Evolutionary conservation across 2,113 vertebrate genomes (phyloP).

Genomic region (Aegotheles bennettii): DNA sequence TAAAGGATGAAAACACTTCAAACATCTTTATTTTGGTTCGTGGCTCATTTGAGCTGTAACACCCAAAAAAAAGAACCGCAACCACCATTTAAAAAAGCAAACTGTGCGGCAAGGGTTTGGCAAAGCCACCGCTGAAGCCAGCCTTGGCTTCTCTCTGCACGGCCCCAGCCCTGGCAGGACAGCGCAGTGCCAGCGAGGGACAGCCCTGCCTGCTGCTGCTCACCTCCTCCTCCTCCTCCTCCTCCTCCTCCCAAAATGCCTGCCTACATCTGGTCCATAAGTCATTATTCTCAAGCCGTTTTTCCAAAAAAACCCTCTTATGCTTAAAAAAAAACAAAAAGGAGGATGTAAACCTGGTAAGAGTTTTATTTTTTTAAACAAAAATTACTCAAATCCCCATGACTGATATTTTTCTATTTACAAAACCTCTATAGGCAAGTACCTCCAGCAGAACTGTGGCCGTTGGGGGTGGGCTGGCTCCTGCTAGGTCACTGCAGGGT

Average conservation of each 20-base stretch:
- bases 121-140: background rate
- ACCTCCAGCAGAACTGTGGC: background rate
- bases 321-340: background rate
- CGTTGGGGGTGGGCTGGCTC: background rate
- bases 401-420: conserved; percentile 42
- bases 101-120: background rate
- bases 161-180: background rate
- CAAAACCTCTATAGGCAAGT: conserved; percentile 30
- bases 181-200: background rate
- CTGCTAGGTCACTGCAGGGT: background rate
- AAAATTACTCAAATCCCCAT: conserved; percentile 24
- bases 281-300: background rate
- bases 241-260: background rate
- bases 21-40: conserved; percentile 17
- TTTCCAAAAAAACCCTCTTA: background rate
- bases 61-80: background rate
- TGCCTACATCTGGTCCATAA: background rate
- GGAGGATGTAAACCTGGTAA: background rate
- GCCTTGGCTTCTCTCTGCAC: background rate
- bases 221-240: background rate
- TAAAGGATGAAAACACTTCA: background rate
- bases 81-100: background rate
- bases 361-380: background rate
- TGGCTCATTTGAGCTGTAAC: background rate
- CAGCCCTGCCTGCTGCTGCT: background rate